These are phyloP conservation scores for Zaprionus capensis DNA, from an alignment of 1,140 invertebrate genomes.

Conservation along the genomic window DNA sequence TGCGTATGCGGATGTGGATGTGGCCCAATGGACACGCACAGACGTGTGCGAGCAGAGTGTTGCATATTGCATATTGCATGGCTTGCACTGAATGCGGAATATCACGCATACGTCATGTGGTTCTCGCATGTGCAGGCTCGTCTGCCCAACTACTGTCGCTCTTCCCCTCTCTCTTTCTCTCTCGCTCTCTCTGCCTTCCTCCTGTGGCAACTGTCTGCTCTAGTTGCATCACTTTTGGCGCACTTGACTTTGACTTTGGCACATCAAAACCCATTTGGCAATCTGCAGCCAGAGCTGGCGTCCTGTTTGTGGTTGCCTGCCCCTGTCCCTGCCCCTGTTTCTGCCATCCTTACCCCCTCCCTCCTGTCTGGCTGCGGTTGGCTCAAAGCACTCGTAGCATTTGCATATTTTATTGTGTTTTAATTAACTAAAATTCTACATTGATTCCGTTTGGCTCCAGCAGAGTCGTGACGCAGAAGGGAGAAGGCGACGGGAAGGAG, in stretches of 20 bases:
- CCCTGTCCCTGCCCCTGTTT: background rate
- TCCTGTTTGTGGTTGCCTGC: slow-evolving; percentile 32
- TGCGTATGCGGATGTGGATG: background rate
- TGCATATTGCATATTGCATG: slow-evolving; percentile 38
- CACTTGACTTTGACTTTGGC: slow-evolving; percentile 57
- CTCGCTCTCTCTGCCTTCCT: background rate
- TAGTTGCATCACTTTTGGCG: slow-evolving; percentile 37
- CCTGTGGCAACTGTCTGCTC: slow-evolving; percentile 32
- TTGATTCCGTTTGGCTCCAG: slow-evolving; percentile 39
- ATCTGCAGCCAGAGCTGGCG: slow-evolving; percentile 8
- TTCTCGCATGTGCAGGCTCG: background rate
- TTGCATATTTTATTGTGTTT: slow-evolving; percentile 81
- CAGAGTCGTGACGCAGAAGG: background rate
- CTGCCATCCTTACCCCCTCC: background rate
- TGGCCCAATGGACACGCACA: slow-evolving; percentile 1
- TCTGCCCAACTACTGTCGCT: background rate
- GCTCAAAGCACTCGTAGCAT: slow-evolving; percentile 37
- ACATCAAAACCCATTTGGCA: slow-evolving; percentile 45
- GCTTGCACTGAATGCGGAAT: slow-evolving; percentile 13
- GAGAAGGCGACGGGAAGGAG: background rate
- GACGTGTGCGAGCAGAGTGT: background rate
- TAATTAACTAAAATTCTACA: slow-evolving; percentile 73
- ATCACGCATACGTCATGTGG: slow-evolving; percentile 35
- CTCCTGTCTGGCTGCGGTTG: slow-evolving; percentile 20
- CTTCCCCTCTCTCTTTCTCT: background rate